Evolutionary conservation across 2,888 invertebrate genomes (phyloP).

Genomic region (Priocnemis perturbator): DNA sequence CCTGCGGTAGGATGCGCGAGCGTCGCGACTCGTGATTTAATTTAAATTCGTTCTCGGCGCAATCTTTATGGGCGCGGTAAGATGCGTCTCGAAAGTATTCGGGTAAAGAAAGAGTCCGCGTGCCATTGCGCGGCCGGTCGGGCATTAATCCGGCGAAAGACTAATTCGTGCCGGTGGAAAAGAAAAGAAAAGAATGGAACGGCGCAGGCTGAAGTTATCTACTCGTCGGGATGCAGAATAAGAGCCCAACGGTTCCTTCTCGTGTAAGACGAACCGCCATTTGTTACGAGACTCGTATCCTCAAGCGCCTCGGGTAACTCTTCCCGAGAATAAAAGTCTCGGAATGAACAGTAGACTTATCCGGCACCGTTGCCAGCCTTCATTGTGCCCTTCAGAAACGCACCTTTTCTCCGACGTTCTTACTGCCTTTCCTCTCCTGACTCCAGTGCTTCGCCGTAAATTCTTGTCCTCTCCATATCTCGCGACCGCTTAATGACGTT

Average conservation of each 20-base stretch:
- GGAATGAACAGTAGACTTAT: constrained; percentile 40
- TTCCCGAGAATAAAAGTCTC: constrained; percentile 43
- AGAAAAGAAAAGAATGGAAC: constrained; percentile 8
- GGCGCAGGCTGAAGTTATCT: constrained; percentile 28
- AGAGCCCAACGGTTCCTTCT: constrained; percentile 17
- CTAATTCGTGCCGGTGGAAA: constrained; percentile 20
- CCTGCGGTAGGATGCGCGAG: not conserved
- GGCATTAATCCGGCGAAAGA: constrained; percentile 24
- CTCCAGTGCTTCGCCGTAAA: not conserved
- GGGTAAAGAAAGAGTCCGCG: too few relatives aligned
- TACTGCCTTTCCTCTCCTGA: not conserved
- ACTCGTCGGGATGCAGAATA: constrained; percentile 31
- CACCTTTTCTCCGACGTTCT: not conserved
- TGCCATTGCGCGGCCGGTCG: not conserved
- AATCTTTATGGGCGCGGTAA: constrained; percentile 5
- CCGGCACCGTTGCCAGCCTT: constrained; percentile 6
- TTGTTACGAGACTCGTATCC: constrained; percentile 39
- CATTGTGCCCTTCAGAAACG: not conserved
- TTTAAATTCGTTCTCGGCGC: constrained; percentile 17
- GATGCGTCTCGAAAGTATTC: not conserved
- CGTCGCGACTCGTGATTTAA: constrained; percentile 1
- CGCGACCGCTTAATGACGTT: too few relatives aligned
- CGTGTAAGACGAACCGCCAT: constrained; percentile 47
- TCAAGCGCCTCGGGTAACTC: constrained; percentile 43
- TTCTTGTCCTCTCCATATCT: not conserved